Base-by-base conservation (phyloP, 2,888 invertebrate species). In the Kuschelorhynchus macadamiae region DNA sequence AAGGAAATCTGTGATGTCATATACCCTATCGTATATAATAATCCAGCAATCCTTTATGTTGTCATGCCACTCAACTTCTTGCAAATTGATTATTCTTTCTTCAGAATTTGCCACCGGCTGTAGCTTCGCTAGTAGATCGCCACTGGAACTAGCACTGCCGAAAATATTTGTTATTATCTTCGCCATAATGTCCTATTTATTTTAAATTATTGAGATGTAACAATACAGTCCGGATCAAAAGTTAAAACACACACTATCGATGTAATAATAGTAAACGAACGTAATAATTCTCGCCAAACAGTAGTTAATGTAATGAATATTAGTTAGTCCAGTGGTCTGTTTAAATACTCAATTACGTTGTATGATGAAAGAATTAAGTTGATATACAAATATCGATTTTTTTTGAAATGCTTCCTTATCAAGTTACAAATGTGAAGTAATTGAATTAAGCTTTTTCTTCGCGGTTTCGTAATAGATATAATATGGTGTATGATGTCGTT, bases 21-120 rank as follows among this genome's bases (percentile, higher is more conserved):
- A 95, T 9, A 96, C 92, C 63, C 92, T 89, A 84, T 96, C 95
- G 81, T 92, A 93, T 47, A 96, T 88, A n/a, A 93, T 88, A 53
- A 95, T 86, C 95, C 95, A 95, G 82, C 95, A 95, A 79, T 94
- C 92, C 11, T 87, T 82, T 4, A 83, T 81, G 14, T 87, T 86
- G 79, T 94, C 94, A 79, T 95, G 95, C 78, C 87, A 87, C 3
- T 91, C 86, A 2, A 95, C 92, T 83, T 95, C 91, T 52, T 90
- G 88, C 55, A 95, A 84, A n/a, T 88, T 86, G 57, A 92, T 90
- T 39, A 50, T 52, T 30, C 33, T 46, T 2, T 39, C 49, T 9
- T 25, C 49, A 20, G 18, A 11, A 42, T 46, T 25, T 1, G 4
- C 46, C 9, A 32, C 8, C 18, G 12, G 12, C 12, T n/a, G 20